Base-by-base conservation (phyloP, 2,888 invertebrate genomes). In the Sminthurinus aureus region DNA sequence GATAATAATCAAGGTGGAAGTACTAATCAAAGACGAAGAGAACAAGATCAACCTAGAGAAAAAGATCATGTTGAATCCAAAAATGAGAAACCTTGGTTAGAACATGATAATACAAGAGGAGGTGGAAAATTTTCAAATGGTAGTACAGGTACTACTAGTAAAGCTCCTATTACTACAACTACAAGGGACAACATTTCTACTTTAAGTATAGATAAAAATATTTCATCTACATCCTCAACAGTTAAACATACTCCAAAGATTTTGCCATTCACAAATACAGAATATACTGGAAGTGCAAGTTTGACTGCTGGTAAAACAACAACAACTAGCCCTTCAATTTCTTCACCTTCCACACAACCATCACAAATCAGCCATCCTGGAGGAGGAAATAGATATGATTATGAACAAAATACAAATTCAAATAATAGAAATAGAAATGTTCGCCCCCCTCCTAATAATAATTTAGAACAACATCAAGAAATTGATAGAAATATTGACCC, bases 251-350 rank as follows among this genome's bases (percentile, higher is more conserved):
- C 79, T 64, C n/a, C 79, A 64, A 79, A 83, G 22, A 74, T 52
- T 1, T 66, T 79, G 22, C 88, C 88, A 69, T 88, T 88, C 85
- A 87, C 86, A 18, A 87, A 87, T 78, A 88, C 88, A 8, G 88
- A 88, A 58, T 88, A 88, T 71, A 87, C 85, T 20, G 88, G 87
- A 38, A 87, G 87, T 82, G 84, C 81, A 13, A 86, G 85, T 80
- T 78, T 85, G 51, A 85, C 87, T 13, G 81, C 87, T 0, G 76
- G 58, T 50, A 86, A 79, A 22, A 22, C 20, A 71, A n/a, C n/a
- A 22, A 22, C 20, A 67, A 11, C 67, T n/a, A n/a, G 22, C n/a
- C 3, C n/a, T 18, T 67, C 67, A 67, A 67, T 20, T 3, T 67
- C 67, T 18, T 67, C 67, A 4, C 13, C 13, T 58, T 15, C 15